Conservation (phyloP, 2,888 invertebrate species). For the Geophilus truncorum region DNA sequence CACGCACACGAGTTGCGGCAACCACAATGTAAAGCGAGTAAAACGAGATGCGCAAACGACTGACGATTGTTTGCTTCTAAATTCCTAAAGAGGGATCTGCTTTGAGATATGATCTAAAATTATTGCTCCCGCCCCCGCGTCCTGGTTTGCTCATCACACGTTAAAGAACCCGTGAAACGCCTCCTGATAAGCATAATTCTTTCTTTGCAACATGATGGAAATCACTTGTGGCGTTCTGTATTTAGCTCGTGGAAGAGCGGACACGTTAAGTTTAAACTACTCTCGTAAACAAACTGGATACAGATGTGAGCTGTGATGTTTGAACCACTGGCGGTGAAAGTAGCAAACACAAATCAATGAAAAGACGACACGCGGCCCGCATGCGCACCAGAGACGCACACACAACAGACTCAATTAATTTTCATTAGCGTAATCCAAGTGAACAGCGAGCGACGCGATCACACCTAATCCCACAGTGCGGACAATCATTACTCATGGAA, state of each 20-base stretch:
- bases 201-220: neutral
- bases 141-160: neutral
- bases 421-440: slow-evolving; percentile 27
- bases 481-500: slow-evolving; percentile 23
- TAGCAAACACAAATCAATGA: slow-evolving; percentile 21
- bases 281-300: neutral
- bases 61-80: neutral
- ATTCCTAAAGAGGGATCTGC: neutral
- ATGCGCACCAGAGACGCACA: slow-evolving; percentile 7
- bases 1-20: neutral
- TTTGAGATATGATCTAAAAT: neutral
- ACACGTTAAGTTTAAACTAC: neutral
- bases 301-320: neutral
- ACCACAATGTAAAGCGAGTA: slow-evolving; percentile 10
- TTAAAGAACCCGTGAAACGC: neutral
- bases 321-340: neutral
- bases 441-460: slow-evolving; percentile 27
- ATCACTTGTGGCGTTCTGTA: neutral
- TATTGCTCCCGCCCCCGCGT: neutral
- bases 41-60: neutral
- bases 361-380: slow-evolving; percentile 18
- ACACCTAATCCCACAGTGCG: slow-evolving; percentile 27
- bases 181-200: neutral
- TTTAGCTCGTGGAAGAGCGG: neutral
- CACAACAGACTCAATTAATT: slow-evolving; percentile 27